A percentile compares a stretch with the other conserved stretches of the same genome.
Evolutionary conservation across 1,140 invertebrate species (phyloP).

Genomic region (Ectropis grisescens): DNA sequence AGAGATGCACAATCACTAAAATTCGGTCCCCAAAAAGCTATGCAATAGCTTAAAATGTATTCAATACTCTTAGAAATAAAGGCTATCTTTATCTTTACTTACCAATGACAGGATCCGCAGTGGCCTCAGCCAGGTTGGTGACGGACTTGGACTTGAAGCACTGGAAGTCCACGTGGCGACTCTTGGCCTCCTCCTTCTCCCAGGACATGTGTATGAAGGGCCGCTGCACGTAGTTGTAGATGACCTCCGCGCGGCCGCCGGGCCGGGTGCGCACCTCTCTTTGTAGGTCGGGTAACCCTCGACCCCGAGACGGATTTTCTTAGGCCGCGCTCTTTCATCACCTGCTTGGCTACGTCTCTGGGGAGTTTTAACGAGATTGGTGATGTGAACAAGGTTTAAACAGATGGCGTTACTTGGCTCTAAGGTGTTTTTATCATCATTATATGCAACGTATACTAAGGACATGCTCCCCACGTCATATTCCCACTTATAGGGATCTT

Average conservation of each 20-base stretch:
- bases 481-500: too few species aligned
- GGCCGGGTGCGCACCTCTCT: constrained; percentile 93
- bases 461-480: too few species aligned
- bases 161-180: constrained; percentile 98
- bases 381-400: too few species aligned
- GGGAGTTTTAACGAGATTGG: constrained; percentile 12
- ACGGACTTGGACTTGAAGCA: constrained; percentile 96
- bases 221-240: constrained; percentile 99
- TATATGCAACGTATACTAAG: too few species aligned
- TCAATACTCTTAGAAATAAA: too few species aligned
- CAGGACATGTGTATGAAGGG: constrained; percentile 99
- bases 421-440: too few species aligned
- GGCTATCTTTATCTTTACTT: too few species aligned
- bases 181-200: constrained; percentile 99
- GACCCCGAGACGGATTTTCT: constrained; percentile 99
- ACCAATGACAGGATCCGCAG: constrained; percentile 83
- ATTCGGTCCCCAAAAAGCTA: too few species aligned
- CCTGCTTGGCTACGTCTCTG: constrained; percentile 96
- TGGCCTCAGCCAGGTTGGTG: constrained; percentile 92
- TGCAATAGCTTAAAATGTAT: too few species aligned
- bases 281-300: constrained; percentile 99
- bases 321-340: constrained; percentile 97
- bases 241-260: constrained; percentile 93
- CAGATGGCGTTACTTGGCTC: too few species aligned
- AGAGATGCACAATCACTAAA: too few species aligned